Conservation (phyloP, 2,888 invertebrate species). For the Nematopogon swammerdamellus region DNA sequence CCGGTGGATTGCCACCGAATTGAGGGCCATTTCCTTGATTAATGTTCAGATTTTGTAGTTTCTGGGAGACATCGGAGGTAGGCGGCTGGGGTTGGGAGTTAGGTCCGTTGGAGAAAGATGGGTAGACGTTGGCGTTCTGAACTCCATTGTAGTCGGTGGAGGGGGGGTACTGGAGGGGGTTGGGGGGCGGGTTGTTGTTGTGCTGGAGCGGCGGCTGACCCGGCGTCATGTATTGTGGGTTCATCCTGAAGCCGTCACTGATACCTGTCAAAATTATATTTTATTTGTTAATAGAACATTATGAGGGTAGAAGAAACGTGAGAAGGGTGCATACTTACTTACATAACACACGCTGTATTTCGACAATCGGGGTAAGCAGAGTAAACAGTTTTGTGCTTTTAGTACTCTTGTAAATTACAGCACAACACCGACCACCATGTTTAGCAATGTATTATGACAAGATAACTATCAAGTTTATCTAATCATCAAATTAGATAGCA, state of each 20-base stretch:
- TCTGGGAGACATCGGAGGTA: constrained; percentile 39
- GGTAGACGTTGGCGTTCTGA: constrained; percentile 36
- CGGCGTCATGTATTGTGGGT: constrained; percentile 45
- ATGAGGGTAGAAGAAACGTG: background rate
- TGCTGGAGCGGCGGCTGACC: constrained; percentile 21
- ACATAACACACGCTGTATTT: too few species aligned
- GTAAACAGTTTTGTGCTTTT: too few species aligned
- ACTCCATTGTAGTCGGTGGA: constrained; percentile 41
- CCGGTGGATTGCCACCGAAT: constrained; percentile 26
- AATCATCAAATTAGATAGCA: too few species aligned
- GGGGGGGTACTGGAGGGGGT: constrained; percentile 33
- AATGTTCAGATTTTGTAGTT: constrained; percentile 44
- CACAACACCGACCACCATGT: too few species aligned
- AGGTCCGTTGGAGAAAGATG: constrained; percentile 26
- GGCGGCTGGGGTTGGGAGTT: constrained; percentile 17
- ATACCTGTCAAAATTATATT: constrained; percentile 1
- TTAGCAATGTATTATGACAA: too few species aligned
- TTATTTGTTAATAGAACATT: background rate
- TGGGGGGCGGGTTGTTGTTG: constrained; percentile 42
- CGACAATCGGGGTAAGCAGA: too few species aligned
- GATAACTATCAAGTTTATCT: too few species aligned
- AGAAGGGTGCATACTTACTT: too few species aligned
- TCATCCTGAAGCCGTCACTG: constrained; percentile 31
- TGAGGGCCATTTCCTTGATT: constrained; percentile 26
- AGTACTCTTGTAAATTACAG: too few species aligned